Conservation (phyloP, 2,888 invertebrate genomes). For the Hypomecis atomaria region DNA sequence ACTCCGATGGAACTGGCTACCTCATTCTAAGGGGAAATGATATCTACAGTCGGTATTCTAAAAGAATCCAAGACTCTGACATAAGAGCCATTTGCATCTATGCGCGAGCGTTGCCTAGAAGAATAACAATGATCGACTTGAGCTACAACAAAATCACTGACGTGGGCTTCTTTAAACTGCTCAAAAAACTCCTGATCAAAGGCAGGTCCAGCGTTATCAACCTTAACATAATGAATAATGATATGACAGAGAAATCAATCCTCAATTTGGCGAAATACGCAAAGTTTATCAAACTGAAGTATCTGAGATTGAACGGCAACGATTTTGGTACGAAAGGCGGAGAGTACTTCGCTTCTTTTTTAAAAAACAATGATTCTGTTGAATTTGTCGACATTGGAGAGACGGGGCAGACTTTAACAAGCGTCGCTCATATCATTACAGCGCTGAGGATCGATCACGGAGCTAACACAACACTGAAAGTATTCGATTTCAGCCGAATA, state of each 20-base stretch:
- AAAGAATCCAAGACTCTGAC: conserved; percentile 76
- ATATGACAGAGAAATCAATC: conserved; percentile 75
- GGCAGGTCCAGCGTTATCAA: conserved; percentile 76
- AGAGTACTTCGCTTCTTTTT: conserved; percentile 76
- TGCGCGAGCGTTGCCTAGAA: conserved; percentile 64
- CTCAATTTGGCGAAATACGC: conserved; percentile 65
- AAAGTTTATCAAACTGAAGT: conserved; percentile 71
- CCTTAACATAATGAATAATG: conserved; percentile 85
- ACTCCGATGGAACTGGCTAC: conserved; percentile 80
- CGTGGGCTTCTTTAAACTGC: conserved; percentile 71
- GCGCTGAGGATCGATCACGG: conserved; percentile 73
- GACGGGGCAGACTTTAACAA: conserved; percentile 82
- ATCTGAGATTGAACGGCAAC: conserved; percentile 85
- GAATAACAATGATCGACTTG: conserved; percentile 81
- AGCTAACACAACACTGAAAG: conserved; percentile 63
- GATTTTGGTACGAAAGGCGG: conserved; percentile 83
- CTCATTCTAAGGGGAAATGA: conserved; percentile 82
- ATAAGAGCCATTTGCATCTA: conserved; percentile 80
- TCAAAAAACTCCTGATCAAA: conserved; percentile 72
- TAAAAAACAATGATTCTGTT: conserved; percentile 74
- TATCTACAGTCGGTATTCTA: conserved; percentile 70
- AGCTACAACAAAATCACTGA: conserved; percentile 85
- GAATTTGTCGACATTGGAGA: conserved; percentile 84
- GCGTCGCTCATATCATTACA: conserved; percentile 81
- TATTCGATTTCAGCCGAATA: conserved; percentile 71